Evolutionary conservation across 2,888 invertebrate genomes (phyloP), one percentile per base, ranked within the genome.

Genomic region (Tolmerus cingulatus): DNA sequence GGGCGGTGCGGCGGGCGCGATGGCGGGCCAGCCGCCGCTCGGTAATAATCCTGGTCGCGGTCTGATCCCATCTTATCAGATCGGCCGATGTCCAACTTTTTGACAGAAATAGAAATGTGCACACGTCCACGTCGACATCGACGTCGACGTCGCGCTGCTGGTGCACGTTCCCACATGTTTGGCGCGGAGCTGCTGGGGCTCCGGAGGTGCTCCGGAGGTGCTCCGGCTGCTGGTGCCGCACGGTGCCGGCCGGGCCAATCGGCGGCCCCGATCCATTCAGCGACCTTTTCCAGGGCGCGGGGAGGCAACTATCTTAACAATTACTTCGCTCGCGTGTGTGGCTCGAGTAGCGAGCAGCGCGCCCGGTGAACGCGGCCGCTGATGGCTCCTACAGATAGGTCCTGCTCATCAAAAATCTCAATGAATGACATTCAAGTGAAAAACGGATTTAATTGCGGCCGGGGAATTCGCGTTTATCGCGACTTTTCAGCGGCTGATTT

Each of bases 41-140:
- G 27, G 86, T 43, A 79, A 55, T 82, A 30, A 46, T 79, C 34
- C 87, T 86, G 89, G 89, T 57, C 89, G 89, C 87, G 89, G 89
- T 90, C 91, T 91, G 92, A 92, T 92, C 92, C 91, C 90, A 91
- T 91, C 91, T 92, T 92, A 92, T 92, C 92, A 90, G 92, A 92
- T 92, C 90, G 92, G 92, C 90, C 91, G 90, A 89, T 91, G 91
- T 91, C 92, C 92, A 92, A 91, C 88, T 88, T 87, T 89, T 92
- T 91, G 90, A 91, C 90, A 90, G 90, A 91, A 90, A 90, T 89
- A 90, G 89, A 89, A 90, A 91, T 90, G 91, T 91, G 91, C 74
- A 76, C 76, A 86, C 55, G 85, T 19, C 34, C 2, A 40, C 40
- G 43, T 46, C 43, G 43, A 79, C 78, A 46, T 79, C 23, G 43